A percentile compares a stretch with the other conserved stretches of the same genome.
These are phyloP conservation scores for Trogon surrucura DNA, from an alignment of 2,113 vertebrate species.

Conservation along the genomic window DNA sequence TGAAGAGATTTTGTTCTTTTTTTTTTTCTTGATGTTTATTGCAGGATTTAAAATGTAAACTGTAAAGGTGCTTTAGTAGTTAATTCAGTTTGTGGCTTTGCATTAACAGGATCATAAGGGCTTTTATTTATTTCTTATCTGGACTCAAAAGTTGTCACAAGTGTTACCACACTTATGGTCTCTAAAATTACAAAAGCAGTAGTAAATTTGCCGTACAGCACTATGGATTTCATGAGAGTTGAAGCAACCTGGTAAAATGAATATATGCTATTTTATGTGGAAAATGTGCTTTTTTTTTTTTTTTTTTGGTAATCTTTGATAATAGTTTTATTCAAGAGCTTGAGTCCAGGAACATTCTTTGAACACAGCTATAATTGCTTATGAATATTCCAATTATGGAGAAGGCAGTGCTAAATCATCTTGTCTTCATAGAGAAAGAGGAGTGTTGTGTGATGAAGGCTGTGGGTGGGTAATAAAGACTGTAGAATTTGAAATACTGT, in stretches of 20 bases:
- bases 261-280: background rate
- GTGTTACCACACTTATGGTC: background rate
- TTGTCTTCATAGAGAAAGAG: conserved; percentile 39
- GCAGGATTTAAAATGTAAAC: background rate
- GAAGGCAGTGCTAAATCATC: conserved; percentile 32
- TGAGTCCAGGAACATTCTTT: conserved; percentile 21
- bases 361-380: conserved; percentile 40
- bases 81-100: conserved; percentile 27
- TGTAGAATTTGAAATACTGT: background rate
- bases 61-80: conserved; percentile 40
- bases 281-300: background rate
- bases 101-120: background rate
- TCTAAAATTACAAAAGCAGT: background rate
- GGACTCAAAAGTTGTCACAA: background rate
- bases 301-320: background rate
- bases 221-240: background rate
- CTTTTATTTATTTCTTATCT: background rate
- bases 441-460: background rate
- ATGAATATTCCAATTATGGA: conserved; percentile 47
- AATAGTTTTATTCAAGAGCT: conserved; percentile 12
- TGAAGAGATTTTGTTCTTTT: background rate
- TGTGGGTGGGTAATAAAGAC: conserved; percentile 37
- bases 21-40: conserved; percentile 37
- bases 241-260: background rate
- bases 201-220: background rate